Evolutionary conservation across 2,888 invertebrate species (phyloP), one percentile per base, ranked within the genome.

Genomic region (Myopa testacea): DNA sequence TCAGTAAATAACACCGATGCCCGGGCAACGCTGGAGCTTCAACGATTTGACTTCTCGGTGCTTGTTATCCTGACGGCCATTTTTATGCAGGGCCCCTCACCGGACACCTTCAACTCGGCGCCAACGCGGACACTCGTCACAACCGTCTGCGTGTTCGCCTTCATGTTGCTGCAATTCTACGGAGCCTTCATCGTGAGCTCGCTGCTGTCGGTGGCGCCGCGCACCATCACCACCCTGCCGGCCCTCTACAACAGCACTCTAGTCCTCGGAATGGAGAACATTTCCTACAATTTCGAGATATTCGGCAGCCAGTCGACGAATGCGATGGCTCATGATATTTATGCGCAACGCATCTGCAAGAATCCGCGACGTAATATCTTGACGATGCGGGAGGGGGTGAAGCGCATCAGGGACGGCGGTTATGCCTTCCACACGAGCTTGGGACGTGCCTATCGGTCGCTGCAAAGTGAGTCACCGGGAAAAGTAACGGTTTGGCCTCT

Each of bases 121-220:
- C 26, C 81, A 87, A 65, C 83, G 88, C 77, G 81, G 82, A 77
- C 81, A 84, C 63, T 82, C 83, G 73, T 84, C 86, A 77, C 60
- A 85, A 7, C 88, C 88, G 78, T 84, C 87, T 78, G 84, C 87
- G 76, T 81, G 88, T 79, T 79, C 88, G 77, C 83, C 86, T 84
- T 88, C 76, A 82, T 88, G 79, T 78, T 88, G 77, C 83, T 87
- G 84, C 88, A 88, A 80, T 88, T 88, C 80, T 88, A 88, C 79
- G 85, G 85, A 6, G 88, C 88, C 75, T 88, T 85, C 78, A 88
- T 88, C 88, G 80, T 88, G 85, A 85, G 8, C 88, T 88, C 76
- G 88, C 84, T 78, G 88, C 88, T 80, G 88, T 88, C 70, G 87
- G 87, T 69, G 85, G 84, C 50, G 76, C 81, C 58, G 84, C 87